Conservation (phyloP, 2,888 invertebrate species). For the Apamea anceps region DNA sequence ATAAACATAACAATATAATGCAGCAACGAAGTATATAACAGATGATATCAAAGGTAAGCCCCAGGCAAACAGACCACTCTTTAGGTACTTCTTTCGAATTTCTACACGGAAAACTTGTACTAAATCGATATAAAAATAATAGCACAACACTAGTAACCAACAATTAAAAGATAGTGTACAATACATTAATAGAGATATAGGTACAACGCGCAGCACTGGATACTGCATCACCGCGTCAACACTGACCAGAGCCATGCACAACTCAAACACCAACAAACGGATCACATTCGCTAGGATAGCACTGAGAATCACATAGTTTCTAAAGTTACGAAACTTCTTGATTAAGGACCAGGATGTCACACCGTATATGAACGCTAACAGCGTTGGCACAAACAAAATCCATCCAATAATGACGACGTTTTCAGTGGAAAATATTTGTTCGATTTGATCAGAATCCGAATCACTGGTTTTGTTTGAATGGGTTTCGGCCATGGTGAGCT, state of each 20-base stretch:
- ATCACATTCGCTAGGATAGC: slow-evolving; percentile 21
- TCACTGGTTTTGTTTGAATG: not conserved
- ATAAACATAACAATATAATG: not conserved
- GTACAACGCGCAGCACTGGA: not conserved
- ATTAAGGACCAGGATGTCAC: slow-evolving; percentile 26
- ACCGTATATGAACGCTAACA: slow-evolving; percentile 14
- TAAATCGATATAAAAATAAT: slow-evolving; percentile 19
- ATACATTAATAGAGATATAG: slow-evolving; percentile 15
- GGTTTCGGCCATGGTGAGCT: not conserved
- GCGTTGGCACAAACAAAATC: slow-evolving; percentile 5
- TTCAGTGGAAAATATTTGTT: slow-evolving; percentile 20
- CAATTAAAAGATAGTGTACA: slow-evolving; percentile 18
- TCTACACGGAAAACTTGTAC: slow-evolving; percentile 18
- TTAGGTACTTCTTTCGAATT: slow-evolving; percentile 13
- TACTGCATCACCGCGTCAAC: not conserved
- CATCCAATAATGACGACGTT: slow-evolving; percentile 14
- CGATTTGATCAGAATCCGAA: slow-evolving; percentile 9
- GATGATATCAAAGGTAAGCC: slow-evolving; percentile 12
- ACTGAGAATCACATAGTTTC: slow-evolving; percentile 36
- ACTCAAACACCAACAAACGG: slow-evolving; percentile 4
- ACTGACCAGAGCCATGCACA: slow-evolving; percentile 7
- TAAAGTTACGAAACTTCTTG: slow-evolving; percentile 31
- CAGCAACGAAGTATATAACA: slow-evolving; percentile 11
- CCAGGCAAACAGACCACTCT: slow-evolving; percentile 28
- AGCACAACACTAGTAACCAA: slow-evolving; percentile 28